These are phyloP conservation scores for Sylvia atricapilla DNA, from an alignment of 2,113 vertebrate species.

Conservation along the genomic window DNA sequence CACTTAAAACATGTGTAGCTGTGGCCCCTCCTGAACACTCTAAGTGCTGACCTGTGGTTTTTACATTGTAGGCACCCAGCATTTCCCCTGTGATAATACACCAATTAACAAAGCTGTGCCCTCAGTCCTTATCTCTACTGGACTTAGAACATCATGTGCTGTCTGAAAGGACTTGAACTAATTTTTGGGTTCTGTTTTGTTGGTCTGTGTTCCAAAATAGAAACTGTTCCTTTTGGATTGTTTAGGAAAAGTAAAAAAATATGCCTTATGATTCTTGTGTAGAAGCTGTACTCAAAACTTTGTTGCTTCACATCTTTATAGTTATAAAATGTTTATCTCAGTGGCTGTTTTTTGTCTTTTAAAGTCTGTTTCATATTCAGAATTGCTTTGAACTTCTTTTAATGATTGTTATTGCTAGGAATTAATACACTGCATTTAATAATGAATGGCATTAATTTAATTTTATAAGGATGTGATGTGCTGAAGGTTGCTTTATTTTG, in stretches of 20 bases:
- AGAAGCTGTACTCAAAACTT: neutral
- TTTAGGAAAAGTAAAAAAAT: neutral
- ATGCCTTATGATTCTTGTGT: neutral
- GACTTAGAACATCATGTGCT: rapidly evolving
- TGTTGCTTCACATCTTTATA: neutral
- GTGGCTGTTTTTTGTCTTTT: neutral
- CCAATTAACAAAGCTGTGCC: neutral
- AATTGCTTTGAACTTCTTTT: neutral
- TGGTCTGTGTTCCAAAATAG: neutral
- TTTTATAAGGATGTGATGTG: neutral
- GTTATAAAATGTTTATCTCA: neutral
- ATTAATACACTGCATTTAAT: neutral
- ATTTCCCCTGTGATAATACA: neutral
- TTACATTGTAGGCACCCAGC: neutral
- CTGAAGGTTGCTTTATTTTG: neutral
- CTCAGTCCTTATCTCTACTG: neutral
- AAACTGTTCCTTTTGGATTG: neutral
- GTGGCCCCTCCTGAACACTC: neutral
- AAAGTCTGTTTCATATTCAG: neutral
- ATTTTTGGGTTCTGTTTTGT: neutral
- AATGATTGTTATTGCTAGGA: neutral
- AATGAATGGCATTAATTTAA: neutral
- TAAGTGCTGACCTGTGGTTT: neutral
- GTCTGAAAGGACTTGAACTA: neutral
- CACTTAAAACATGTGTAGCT: neutral